Percentiles rank a stretch among this genome's conserved stretches.
Evolutionary conservation across 2,888 invertebrate species (phyloP).

Genomic region (Pristionchus fissidentatus): DNA sequence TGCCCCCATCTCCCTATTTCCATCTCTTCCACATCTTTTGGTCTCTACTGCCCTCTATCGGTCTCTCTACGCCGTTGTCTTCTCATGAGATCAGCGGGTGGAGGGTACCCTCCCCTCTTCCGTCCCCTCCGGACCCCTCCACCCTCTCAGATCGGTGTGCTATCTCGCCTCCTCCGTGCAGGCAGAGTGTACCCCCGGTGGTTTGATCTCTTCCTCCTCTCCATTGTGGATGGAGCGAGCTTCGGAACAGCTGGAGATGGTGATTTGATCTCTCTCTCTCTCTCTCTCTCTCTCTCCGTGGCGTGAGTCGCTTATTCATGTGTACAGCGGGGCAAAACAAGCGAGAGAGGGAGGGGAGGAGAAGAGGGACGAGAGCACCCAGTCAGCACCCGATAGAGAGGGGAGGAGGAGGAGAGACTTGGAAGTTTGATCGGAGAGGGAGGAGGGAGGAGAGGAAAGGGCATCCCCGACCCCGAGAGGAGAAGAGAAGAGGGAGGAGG

Average conservation of each 20-base stretch:
- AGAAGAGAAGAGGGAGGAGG: not conserved
- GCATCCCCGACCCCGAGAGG: conserved; percentile 28
- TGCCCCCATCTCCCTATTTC: not conserved
- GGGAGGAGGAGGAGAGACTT: not conserved
- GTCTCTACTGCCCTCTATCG: not conserved
- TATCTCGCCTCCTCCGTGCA: not conserved
- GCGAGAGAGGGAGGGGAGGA: not conserved
- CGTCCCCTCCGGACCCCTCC: not conserved
- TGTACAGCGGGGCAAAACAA: conserved; percentile 10
- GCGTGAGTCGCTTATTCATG: no score
- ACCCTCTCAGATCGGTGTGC: not conserved
- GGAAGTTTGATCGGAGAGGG: not conserved
- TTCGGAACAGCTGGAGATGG: conserved; percentile 20
- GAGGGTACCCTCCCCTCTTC: not conserved
- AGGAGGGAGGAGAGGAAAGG: conserved; percentile 10
- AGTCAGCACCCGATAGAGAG: not conserved
- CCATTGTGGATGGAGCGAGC: not conserved
- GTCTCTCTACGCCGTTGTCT: not conserved
- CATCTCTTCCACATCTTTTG: not conserved
- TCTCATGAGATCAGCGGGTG: conserved; percentile 1
- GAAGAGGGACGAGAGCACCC: not conserved
- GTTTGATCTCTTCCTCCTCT: not conserved
- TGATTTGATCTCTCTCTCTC: conserved; percentile 29
- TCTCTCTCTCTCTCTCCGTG: not conserved
- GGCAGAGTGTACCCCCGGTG: not conserved